A percentile compares a stretch with the other conserved stretches of the same genome.
Evolutionary conservation across 2,797 vertebrate species (phyloP).

Genomic region (Myiotriccus ornatus): DNA sequence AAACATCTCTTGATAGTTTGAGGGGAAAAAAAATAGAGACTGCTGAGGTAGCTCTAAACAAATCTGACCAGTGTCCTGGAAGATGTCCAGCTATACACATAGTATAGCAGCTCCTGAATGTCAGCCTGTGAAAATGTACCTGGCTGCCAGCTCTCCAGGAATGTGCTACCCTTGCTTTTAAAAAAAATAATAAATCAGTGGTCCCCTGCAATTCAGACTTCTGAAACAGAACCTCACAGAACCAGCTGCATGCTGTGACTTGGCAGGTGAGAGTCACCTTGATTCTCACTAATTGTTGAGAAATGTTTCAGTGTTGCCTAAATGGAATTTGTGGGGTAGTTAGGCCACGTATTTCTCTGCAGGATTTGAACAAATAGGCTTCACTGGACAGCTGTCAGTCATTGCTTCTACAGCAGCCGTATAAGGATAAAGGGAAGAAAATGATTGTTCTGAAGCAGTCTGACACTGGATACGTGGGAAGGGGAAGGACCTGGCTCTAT

Average conservation of each 20-base stretch:
- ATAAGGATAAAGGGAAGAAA: background rate
- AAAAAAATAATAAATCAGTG: background rate
- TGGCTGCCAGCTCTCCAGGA: background rate
- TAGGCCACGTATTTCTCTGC: background rate
- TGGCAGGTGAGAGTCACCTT: background rate
- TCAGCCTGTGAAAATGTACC: background rate
- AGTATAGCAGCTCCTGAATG: background rate
- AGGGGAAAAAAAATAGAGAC: background rate
- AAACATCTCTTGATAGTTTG: background rate
- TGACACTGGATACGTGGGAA: background rate
- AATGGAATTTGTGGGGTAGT: background rate
- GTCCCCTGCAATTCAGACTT: background rate
- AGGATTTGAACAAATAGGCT: background rate
- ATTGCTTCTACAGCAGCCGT: background rate
- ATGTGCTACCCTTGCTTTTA: background rate
- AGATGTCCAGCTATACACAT: background rate
- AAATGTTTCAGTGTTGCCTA: background rate
- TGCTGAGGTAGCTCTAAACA: background rate
- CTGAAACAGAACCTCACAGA: background rate
- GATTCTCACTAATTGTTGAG: background rate
- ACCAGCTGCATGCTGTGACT: background rate
- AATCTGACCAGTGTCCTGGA: background rate
- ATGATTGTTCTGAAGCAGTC: background rate
- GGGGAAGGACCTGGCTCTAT: background rate
- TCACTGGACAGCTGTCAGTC: background rate